These are phyloP conservation scores for Urocolius indicus DNA, from an alignment of 2,113 vertebrate genomes.

Conservation along the genomic window DNA sequence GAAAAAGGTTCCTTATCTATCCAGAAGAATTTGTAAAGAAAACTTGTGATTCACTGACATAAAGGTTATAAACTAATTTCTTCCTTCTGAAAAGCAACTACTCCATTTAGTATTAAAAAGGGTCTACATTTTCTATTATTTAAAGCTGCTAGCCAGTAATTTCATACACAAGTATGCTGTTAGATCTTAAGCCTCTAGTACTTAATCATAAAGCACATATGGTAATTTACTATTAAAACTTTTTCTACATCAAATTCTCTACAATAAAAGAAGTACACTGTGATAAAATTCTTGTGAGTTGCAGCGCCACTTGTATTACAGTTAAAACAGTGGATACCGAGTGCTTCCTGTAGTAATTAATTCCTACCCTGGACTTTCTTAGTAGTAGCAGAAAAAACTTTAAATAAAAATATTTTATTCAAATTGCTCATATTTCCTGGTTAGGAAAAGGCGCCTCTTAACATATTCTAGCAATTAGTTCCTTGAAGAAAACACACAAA, in stretches of 20 bases:
- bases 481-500: not conserved
- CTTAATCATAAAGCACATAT: not conserved
- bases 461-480: not conserved
- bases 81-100: not conserved
- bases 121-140: not conserved
- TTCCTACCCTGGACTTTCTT: not conserved
- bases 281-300: not conserved
- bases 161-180: not conserved
- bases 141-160: not conserved
- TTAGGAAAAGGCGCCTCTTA: not conserved
- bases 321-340: not conserved
- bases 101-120: not conserved
- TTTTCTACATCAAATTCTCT: not conserved
- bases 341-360: not conserved
- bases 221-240: not conserved
- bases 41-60: not conserved
- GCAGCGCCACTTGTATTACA: not conserved
- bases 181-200: not conserved
- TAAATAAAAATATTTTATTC: not conserved
- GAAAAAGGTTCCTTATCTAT: not conserved
- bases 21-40: not conserved
- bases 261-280: not conserved
- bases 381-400: not conserved
- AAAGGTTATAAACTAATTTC: not conserved
- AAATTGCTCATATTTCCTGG: not conserved